Base-by-base conservation (phyloP, 2,113 vertebrate species). In the Uria lomvia region DNA sequence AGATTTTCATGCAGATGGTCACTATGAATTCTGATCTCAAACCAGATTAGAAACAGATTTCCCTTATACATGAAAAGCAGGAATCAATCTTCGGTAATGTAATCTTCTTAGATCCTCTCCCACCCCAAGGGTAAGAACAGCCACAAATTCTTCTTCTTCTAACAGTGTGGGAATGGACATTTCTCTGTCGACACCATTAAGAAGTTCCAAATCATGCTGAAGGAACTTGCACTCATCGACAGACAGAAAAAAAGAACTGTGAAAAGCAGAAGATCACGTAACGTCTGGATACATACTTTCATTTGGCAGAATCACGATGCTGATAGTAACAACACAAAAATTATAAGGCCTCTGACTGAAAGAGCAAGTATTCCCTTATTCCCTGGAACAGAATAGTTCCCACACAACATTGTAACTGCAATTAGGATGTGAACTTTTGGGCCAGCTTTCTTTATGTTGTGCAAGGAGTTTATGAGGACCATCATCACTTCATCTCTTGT, bases 1-100 rank as follows among this genome's bases (percentile, higher is more conserved):
- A 88, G 76, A 93, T 92, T 88, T 86, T 88, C 73, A 90, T 4
- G 5, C 60, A 96, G 94, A 95, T 62, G 53, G 86, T 86, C 58
- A 83, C 67, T 92, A 62, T 30, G 59, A 83, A 78, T 88, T 93
- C 55, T 72, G 29, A 93, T 86, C 71, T 92, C 49, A 87, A 95
- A 93, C 12, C 23, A 67, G 72, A 90, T 88, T 92, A 94, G 62
- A 85, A 94, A 90, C 40, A 91, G 74, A 95, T 85, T 92, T 88
- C 11, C 62, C 66, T 94, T 81, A 91, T 55, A 73, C 23, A 89
- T 2, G 8, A 96, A 68, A 13, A 92, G 42, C 50, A 86, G 75
- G 93, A 93, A 88, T 90, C 71, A 89, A n/a, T 86, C 49, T 94
- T 74, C n/a, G 84, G 30, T 47, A 88, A 88, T 23, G 14, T 27